Conservation (phyloP, 2,888 invertebrate genomes). For the Drymonia ruficornis region DNA sequence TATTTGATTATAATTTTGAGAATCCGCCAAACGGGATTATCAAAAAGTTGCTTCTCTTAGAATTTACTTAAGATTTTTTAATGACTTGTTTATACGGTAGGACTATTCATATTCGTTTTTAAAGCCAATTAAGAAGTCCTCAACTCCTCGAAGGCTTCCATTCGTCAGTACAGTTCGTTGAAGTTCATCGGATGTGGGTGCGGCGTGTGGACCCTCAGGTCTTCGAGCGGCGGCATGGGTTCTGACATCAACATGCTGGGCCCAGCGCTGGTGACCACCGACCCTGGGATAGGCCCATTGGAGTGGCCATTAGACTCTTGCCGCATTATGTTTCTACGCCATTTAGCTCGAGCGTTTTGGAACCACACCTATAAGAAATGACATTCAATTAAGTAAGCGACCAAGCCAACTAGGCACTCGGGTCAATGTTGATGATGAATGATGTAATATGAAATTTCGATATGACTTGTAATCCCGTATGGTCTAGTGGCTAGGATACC, state of each 20-base stretch:
- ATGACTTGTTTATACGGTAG: too few relatives aligned
- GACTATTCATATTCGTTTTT: neutral
- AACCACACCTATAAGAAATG: conserved; percentile 94
- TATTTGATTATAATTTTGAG: too few relatives aligned
- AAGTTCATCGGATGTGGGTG: conserved; percentile 67
- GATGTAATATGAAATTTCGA: too few relatives aligned
- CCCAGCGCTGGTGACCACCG: conserved; percentile 41
- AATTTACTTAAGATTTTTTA: too few relatives aligned
- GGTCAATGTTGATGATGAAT: too few relatives aligned
- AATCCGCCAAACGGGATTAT: too few relatives aligned
- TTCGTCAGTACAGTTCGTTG: conserved; percentile 71
- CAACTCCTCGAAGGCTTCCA: conserved; percentile 14
- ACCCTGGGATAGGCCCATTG: conserved; percentile 51
- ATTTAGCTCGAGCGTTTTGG: conserved; percentile 99
- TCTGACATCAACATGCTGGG: conserved; percentile 62
- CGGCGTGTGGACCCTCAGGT: conserved; percentile 70
- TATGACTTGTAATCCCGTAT: too few relatives aligned
- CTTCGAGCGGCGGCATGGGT: conserved; percentile 64
- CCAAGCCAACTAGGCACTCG: too few relatives aligned
- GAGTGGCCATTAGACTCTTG: conserved; percentile 85
- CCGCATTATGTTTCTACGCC: conserved; percentile 96
- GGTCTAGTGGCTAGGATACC: conserved; percentile 90
- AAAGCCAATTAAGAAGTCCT: neutral
- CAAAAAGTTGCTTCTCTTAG: too few relatives aligned
- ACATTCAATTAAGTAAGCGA: too few relatives aligned